Percentiles rank a stretch among this genome's conserved stretches.
Conservation (phyloP, 1,140 invertebrate species). For the Teleopsis dalmanni region DNA sequence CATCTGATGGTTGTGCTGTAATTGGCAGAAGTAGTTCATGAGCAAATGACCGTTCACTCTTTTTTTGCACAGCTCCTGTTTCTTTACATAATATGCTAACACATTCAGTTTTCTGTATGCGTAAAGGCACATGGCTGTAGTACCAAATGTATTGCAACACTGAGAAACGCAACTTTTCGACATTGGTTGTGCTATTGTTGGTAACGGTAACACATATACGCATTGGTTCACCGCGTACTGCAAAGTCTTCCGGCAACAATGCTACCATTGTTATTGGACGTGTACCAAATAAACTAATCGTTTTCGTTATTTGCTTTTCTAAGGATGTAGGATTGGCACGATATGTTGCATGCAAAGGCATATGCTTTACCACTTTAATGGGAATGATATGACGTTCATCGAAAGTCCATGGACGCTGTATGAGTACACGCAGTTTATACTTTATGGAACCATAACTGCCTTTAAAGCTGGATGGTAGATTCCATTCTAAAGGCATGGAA, state of each 20-base stretch:
- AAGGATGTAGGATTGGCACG: conserved; percentile 25
- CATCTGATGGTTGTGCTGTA: conserved; percentile 30
- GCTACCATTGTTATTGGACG: conserved; percentile 37
- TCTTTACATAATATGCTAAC: conserved; percentile 33
- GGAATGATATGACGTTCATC: conserved; percentile 37
- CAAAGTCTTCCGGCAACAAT: conserved; percentile 31
- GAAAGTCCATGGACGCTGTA: conserved; percentile 32
- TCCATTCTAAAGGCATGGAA: conserved; percentile 23
- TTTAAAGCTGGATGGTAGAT: conserved; percentile 33
- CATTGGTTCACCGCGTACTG: conserved; percentile 32
- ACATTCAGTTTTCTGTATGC: conserved; percentile 35
- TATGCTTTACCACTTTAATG: conserved; percentile 32
- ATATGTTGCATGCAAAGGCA: conserved; percentile 23
- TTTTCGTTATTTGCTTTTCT: conserved; percentile 40
- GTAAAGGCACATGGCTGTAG: conserved; percentile 33
- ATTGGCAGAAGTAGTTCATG: conserved; percentile 36
- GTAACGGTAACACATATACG: conserved; percentile 38
- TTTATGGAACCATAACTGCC: conserved; percentile 40
- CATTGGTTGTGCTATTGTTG: conserved; percentile 38
- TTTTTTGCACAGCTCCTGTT: conserved; percentile 38
- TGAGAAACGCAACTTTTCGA: conserved; percentile 38
- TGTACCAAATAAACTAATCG: conserved; percentile 38
- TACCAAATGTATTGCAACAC: conserved; percentile 35
- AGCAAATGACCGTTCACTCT: conserved; percentile 39
- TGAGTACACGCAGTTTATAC: conserved; percentile 39